Evolutionary conservation across 2,113 vertebrate species (phyloP), one percentile per base, ranked within the genome.

Genomic region (Nansenia antarctica): DNA sequence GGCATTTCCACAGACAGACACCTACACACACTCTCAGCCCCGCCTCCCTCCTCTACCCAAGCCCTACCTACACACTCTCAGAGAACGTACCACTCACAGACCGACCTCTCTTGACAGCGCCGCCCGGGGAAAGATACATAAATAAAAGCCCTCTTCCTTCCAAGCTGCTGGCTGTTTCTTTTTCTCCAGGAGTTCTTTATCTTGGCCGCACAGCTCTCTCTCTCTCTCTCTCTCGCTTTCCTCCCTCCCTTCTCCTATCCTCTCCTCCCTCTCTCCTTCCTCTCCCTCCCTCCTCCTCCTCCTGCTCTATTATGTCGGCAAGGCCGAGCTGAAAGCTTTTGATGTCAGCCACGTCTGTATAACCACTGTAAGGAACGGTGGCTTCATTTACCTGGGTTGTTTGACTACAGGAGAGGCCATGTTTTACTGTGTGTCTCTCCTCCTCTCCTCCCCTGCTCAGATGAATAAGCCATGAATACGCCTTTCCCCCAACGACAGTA

Each of bases 401-500:
- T 22, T 67, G 22, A 64, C 49, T 31, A 64, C 42, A 68, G 26
- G 37, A 18, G 45, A 49, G 45, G 45, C 18, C n/a, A n/a, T n/a
- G 45, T 20, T 49, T 53, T 55, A 32, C 58, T 35, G 58, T 62
- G 53, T 42, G 20, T 27, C n/a, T 29, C 61, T 47, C 39, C 65
- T 29, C 35, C 30, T 45, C 39, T 72, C 31, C 67, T 63, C 66
- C 45, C 9, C n/a, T 14, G 12, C 65, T 59, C 24, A 26, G 53
- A 76, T 76, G 35, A 76, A 72, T 77, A 52, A 72, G 69, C 72
- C 47, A 72, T 63, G 52, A 26, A 62, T n/a, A n/a, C n/a, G n/a
- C 18, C 31, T n/a, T 15, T 49, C 18, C 9, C 45, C 45, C 45
- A 20, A n/a, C 20, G n/a, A n/a, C 45, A 22, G 45, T 20, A 8